A percentile compares a stretch with the other conserved stretches of the same genome.
Conservation (phyloP, 2,113 vertebrate species). For the Sclerurus mexicanus region DNA sequence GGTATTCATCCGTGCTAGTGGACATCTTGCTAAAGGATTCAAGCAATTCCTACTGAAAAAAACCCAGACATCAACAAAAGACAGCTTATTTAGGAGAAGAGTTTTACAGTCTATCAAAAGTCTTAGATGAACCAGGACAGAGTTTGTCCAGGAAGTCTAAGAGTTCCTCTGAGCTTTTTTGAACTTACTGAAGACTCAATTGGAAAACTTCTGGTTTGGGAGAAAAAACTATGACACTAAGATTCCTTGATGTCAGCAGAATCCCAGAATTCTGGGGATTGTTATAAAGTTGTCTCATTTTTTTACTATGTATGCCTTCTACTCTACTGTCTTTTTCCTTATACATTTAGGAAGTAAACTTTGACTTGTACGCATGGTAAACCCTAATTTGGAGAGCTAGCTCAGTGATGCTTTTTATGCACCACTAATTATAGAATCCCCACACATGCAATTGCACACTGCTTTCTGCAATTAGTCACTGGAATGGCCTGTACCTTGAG, state of each 20-base stretch:
- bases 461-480: not conserved
- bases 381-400: not conserved
- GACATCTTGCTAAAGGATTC: not conserved
- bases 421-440: not conserved
- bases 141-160: not conserved
- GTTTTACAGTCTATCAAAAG: not conserved
- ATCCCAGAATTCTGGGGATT: not conserved
- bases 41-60: not conserved
- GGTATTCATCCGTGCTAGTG: not conserved
- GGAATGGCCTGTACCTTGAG: not conserved
- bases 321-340: not conserved
- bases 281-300: not conserved
- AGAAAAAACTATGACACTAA: not conserved
- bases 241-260: not conserved
- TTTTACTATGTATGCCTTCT: not conserved
- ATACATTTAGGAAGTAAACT: not conserved
- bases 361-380: not conserved
- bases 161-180: not conserved
- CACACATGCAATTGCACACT: not conserved
- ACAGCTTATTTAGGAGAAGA: not conserved
- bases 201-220: not conserved
- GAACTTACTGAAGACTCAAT: not conserved
- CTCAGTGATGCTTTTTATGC: not conserved
- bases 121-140: not conserved
- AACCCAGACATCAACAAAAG: accelerated